These are phyloP conservation scores for Schizopygopsis malacanthus DNA, from an alignment of 2,797 vertebrate species.

Conservation along the genomic window DNA sequence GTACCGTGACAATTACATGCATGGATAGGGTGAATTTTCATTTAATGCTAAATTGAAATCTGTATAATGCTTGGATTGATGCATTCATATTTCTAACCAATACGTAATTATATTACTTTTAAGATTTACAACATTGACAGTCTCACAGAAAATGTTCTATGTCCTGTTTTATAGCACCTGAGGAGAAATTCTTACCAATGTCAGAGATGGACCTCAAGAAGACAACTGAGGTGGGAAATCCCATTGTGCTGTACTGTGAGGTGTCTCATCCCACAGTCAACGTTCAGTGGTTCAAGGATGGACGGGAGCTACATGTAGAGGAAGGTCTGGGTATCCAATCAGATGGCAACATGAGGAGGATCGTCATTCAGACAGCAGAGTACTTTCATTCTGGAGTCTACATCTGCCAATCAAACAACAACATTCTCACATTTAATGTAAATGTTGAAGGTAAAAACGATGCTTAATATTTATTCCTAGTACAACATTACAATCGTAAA, in stretches of 20 bases:
- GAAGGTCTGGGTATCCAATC: conserved; percentile 76
- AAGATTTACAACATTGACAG: background rate
- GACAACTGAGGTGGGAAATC: conserved; percentile 67
- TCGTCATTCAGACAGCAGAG: conserved; percentile 76
- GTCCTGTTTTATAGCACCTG: conserved; percentile 68
- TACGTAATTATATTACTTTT: background rate
- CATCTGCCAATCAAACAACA: conserved; percentile 71
- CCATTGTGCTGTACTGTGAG: conserved; percentile 80
- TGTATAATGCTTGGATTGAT: background rate
- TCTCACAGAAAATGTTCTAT: background rate
- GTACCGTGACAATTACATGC: no score
- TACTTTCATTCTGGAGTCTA: conserved; percentile 75
- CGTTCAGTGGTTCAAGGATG: conserved; percentile 79
- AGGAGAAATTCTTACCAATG: conserved; percentile 72
- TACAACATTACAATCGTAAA: background rate
- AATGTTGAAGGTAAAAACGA: conserved; percentile 69
- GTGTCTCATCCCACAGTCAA: conserved; percentile 72
- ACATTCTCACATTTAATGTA: conserved; percentile 74
- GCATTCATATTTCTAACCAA: background rate
- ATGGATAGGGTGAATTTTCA: background rate
- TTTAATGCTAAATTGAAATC: background rate
- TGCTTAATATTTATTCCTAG: background rate
- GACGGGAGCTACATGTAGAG: conserved; percentile 65
- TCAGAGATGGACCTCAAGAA: conserved; percentile 73
- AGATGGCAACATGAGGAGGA: conserved; percentile 78